Evolutionary conservation across 2,797 vertebrate genomes (phyloP).

Genomic region (Cirrhinus mrigala): DNA sequence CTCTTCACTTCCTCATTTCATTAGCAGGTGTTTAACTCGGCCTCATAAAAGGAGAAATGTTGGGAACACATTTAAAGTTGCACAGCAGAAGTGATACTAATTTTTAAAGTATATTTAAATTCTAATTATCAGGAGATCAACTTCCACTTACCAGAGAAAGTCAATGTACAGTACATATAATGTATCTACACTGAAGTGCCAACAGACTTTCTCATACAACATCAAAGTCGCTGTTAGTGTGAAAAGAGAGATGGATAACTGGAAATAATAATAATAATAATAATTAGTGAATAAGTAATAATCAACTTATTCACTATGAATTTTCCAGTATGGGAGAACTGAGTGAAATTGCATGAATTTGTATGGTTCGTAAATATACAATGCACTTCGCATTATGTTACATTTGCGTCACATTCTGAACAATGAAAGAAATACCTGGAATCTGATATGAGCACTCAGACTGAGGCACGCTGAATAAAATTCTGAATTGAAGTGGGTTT

Average conservation of each 20-base stretch:
- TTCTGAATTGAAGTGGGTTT: not conserved
- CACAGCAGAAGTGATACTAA: constrained; percentile 25
- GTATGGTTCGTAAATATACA: not conserved
- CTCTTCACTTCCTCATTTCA: constrained; percentile 79
- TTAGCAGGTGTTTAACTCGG: constrained; percentile 72
- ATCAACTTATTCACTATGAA: too few species aligned
- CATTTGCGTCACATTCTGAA: not conserved
- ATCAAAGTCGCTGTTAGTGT: not conserved
- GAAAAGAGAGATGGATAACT: not conserved
- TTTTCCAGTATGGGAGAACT: not conserved
- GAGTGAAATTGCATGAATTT: not conserved
- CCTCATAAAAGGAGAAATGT: constrained; percentile 44
- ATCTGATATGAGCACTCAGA: not conserved
- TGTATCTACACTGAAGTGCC: not conserved
- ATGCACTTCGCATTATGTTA: not conserved
- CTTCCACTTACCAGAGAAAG: not conserved
- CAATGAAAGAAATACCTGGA: not conserved
- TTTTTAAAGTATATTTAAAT: constrained; percentile 8
- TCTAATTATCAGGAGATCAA: not conserved
- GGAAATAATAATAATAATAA: too few species aligned
- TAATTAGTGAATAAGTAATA: too few species aligned
- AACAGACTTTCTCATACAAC: not conserved
- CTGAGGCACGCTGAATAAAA: not conserved
- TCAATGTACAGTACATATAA: not conserved
- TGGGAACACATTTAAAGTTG: constrained; percentile 31